Evolutionary conservation across 2,113 vertebrate species (phyloP).

Genomic region (Glaucomys volans): DNA sequence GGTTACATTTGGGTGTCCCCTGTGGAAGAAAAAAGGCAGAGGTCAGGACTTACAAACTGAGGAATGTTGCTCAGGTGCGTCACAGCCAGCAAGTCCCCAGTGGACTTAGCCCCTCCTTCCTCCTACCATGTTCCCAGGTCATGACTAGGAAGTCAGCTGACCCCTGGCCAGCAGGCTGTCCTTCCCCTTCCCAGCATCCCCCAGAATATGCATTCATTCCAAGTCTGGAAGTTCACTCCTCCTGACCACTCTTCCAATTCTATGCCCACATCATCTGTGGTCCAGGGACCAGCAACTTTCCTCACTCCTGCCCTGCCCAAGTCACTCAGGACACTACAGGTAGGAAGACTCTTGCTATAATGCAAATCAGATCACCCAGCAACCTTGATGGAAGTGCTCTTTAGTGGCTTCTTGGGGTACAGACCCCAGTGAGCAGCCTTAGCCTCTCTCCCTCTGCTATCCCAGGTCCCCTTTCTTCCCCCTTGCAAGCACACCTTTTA

Average conservation of each 20-base stretch:
- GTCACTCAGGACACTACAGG: not conserved
- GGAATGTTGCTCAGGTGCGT: not conserved
- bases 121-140: not conserved
- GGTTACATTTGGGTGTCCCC: slow-evolving; percentile 6
- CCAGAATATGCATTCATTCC: not conserved
- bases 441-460: fast-evolving
- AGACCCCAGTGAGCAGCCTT: not conserved
- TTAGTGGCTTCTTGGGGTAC: not conserved
- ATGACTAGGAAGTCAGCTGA: not conserved
- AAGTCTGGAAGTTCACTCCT: not conserved
- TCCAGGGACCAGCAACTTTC: not conserved
- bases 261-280: fast-evolving
- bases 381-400: not conserved
- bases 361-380: not conserved
- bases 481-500: not conserved
- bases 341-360: not conserved
- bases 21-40: slow-evolving; percentile 61
- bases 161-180: not conserved
- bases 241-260: not conserved
- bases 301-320: not conserved
- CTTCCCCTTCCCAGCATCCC: not conserved
- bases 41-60: not conserved
- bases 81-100: too few relatives aligned
- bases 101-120: not conserved
- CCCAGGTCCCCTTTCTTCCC: not conserved